Evolutionary conservation across 2,113 vertebrate species (phyloP), one percentile per base, ranked within the genome.

Genomic region (Rhadina sibilatrix): DNA sequence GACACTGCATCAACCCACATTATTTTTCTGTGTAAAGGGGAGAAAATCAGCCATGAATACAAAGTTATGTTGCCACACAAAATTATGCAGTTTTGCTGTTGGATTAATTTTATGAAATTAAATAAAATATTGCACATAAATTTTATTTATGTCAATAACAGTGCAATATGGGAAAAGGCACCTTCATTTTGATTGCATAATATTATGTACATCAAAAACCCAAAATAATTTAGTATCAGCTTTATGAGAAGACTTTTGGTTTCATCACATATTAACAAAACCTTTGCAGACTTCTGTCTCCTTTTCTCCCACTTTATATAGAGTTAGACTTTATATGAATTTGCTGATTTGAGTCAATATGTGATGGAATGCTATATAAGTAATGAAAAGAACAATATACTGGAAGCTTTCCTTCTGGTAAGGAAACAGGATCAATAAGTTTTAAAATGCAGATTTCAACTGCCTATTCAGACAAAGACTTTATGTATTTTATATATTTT

Each of bases 1-100:
- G 79, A 92, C 94, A 94, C 83, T 86, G 70, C 96, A 93, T 68
- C 89, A 89, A 97, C 83, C 63, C 96, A 74, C 90, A 61, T 65
- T 89, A 87, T 96, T 94, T 94, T 97, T 84, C 87, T 91, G 74
- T 86, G 47, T 71, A 69, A 75, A 69, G 7, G 69, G 37, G 53
- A 52, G 82, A 76, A 91, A 91, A 92, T 54, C 93, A 96, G 91
- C 30, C 84, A 59, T 92, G 89, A 94, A 96, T 85, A 88, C 87
- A 76, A 94, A 74, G 87, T 89, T 89, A 22, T 88, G 94, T 90
- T 94, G 85, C 91, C 94, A 70, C 47, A 66, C 56, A 93, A 94
- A 77, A 96, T 59, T 60, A 49, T 38, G 12, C 74, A 87, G 83
- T 70, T 93, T 93, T 95, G 50, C 83, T 90, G 46, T 60, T 64